Evolutionary conservation across 2,113 vertebrate genomes (phyloP).

Genomic region (Daubentonia madagascariensis): DNA sequence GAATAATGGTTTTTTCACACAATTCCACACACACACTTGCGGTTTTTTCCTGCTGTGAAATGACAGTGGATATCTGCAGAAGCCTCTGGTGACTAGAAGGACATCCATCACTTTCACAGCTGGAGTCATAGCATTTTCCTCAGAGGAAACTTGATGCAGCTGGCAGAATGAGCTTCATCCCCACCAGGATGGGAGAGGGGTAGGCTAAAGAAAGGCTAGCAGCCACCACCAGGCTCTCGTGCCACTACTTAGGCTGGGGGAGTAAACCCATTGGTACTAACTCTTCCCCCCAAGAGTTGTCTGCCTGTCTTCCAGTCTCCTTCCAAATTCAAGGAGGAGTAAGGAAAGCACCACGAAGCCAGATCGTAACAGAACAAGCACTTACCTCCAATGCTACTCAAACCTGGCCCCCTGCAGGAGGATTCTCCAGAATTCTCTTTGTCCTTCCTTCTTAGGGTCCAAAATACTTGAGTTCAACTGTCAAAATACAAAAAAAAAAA

Average conservation of each 20-base stretch:
- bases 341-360: not conserved
- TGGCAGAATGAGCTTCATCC: not conserved
- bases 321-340: not conserved
- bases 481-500: not conserved
- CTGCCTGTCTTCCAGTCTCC: too few relatives aligned
- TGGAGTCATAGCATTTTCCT: not conserved
- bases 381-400: not conserved
- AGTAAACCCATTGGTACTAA: not conserved
- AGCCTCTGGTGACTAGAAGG: not conserved
- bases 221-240: not conserved
- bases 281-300: not conserved
- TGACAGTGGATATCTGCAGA: not conserved
- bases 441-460: not conserved
- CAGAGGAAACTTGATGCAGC: not conserved
- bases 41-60: not conserved
- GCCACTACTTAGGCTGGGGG: not conserved
- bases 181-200: not conserved
- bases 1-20: not conserved
- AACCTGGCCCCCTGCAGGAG: not conserved
- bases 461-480: not conserved
- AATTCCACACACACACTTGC: not conserved
- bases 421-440: not conserved
- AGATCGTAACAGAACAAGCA: not conserved
- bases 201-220: not conserved
- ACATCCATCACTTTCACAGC: not conserved